These are phyloP conservation scores for Eristalis arbustorum DNA, from an alignment of 2,888 invertebrate species.

Conservation along the genomic window DNA sequence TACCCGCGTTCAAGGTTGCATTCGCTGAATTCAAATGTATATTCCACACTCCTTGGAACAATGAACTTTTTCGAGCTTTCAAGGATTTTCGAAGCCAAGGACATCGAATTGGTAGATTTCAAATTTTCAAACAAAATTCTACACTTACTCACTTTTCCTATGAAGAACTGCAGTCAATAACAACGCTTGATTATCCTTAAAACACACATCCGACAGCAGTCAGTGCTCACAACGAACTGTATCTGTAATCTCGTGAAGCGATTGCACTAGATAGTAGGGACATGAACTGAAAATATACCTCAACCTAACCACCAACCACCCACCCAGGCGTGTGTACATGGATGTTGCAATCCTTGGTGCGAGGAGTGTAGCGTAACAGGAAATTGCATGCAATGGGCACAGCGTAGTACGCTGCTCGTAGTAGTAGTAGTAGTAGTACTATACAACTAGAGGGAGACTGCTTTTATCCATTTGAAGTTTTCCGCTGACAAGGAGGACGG, in stretches of 20 bases:
- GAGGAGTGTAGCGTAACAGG: not conserved
- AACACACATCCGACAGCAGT: constrained; percentile 53
- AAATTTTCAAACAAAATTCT: not conserved
- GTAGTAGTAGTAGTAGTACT: constrained; percentile 50
- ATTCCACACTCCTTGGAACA: not conserved
- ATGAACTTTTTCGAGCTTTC: not conserved
- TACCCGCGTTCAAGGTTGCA: constrained; percentile 30
- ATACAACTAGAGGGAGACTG: not conserved
- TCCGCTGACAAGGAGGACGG: not conserved
- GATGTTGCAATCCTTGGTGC: constrained; percentile 19
- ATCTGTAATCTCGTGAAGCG: constrained; percentile 33
- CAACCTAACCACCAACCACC: not conserved
- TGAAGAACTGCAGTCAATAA: constrained; percentile 7
- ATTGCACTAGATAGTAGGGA: constrained; percentile 29
- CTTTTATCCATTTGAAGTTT: not conserved
- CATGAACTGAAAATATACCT: not conserved
- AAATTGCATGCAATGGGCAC: constrained; percentile 28
- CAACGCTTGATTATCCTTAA: constrained; percentile 13
- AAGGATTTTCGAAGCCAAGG: not conserved
- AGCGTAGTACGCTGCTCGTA: constrained; percentile 53
- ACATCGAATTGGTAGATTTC: not conserved
- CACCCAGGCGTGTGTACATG: constrained; percentile 44
- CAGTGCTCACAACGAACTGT: constrained; percentile 54
- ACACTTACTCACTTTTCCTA: constrained; percentile 44
- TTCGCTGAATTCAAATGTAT: constrained; percentile 34